Base-by-base conservation (phyloP, 2,113 vertebrate species). In the Mormyrus iriodes region DNA sequence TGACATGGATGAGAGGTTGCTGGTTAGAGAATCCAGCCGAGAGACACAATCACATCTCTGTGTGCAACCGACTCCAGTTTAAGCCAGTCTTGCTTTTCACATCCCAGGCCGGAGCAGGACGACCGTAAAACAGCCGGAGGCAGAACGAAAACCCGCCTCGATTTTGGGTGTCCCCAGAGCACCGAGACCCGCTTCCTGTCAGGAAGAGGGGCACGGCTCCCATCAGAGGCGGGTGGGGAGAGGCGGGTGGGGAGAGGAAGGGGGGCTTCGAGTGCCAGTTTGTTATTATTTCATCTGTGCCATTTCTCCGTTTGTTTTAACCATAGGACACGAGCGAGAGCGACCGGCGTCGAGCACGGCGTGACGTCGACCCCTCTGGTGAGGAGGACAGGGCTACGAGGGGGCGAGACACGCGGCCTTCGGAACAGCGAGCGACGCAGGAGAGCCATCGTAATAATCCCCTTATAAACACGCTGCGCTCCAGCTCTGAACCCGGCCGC, bases 181-280 rank as follows among this genome's bases (percentile, higher is more conserved):
- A 96, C 95, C 88, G 90, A 91, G 92, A 94, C 95, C 91, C 94
- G 95, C 96, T 98, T 99, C 98, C 97, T 98, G 97, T 97, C 97
- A 97, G 97, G 97, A 98, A 97, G 96, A 94, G 95, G 93, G 93
- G 95, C 96, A 96, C 96, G 97, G 96, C 95, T 95, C 96, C 94
- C 95, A 95, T 93, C 97, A 95, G 96, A 95, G 95, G 97, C 97
- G 96, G 96, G 95, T 94, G 96, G 94, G 91, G 51, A 1, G 51
- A 3, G 49, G n/a, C n/a, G n/a, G 51, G 51, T 0, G 15, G 95
- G 96, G 96, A 95, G 97, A 97, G 96, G 96, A 95, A 94, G 96
- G 93, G 91, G 93, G 95, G 96, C 96, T 97, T 97, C 97, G 98
- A 99, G 98, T 98, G 96, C 96, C 97, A 97, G 97, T 98, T 61